Evolutionary conservation across 2,113 vertebrate genomes (phyloP).

Genomic region (Chunga burmeisteri): DNA sequence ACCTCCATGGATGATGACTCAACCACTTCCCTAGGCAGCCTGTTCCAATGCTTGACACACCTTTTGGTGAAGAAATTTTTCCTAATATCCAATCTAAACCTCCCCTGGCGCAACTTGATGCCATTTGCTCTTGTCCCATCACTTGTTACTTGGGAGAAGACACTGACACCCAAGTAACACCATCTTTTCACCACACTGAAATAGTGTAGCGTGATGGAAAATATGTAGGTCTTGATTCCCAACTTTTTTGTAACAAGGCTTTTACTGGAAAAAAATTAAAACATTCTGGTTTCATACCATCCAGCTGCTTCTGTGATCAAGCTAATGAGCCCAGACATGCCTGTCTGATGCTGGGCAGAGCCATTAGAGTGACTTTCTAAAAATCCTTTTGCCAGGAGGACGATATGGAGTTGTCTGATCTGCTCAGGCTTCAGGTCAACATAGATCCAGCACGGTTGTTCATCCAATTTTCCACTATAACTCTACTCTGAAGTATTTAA

Average conservation of each 20-base stretch:
- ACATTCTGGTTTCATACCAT: background rate
- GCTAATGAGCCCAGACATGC: fast-evolving
- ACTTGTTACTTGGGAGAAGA: background rate
- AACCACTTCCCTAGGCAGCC: background rate
- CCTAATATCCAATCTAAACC: background rate
- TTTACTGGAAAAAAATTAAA: background rate
- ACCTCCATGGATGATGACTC: background rate
- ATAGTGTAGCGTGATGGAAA: background rate
- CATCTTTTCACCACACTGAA: background rate
- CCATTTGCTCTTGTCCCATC: background rate
- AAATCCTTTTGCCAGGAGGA: background rate
- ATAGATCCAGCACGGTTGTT: background rate
- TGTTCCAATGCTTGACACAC: background rate
- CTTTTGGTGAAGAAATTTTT: background rate
- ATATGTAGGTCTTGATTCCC: background rate
- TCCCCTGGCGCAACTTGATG: background rate
- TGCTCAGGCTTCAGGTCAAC: background rate
- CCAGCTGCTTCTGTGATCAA: background rate
- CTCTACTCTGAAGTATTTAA: background rate
- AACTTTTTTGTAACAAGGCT: background rate
- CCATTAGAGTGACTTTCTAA: background rate
- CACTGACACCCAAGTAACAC: fast-evolving
- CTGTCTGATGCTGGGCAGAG: background rate
- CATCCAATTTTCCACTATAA: background rate
- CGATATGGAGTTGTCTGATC: background rate